Base-by-base conservation (phyloP, 2,113 vertebrate species). In the Bambusicola thoracicus region DNA sequence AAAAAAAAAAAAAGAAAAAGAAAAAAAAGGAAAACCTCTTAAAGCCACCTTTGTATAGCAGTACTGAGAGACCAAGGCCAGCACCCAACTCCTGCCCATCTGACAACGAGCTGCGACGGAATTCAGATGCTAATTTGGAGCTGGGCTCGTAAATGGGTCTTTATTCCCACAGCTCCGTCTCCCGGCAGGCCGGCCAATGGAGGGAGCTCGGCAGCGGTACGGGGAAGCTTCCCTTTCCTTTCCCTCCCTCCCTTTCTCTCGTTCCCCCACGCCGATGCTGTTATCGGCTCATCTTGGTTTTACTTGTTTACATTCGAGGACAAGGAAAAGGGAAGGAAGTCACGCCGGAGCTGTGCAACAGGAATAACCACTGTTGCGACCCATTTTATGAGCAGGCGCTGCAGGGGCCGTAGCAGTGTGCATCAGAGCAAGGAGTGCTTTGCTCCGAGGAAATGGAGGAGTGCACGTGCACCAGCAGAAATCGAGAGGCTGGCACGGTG, bases 91-190 rank as follows among this genome's bases (percentile, higher is more conserved):
- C 90, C 85, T 89, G 88, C 85, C 91, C 90, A 87, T 95, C 90
- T 94, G 94, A 96, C 77, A 81, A 81, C 91, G 5, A 90, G 48
- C 85, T 84, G 56, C 66, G 87, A 72, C 63, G 61, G 93, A 94
- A 97, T 97, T 95, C 94, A 94, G 91, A 97, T 96, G 94, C 94
- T 91, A 96, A 93, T 95, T 43, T 92, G 76, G 17, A 91, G 87
- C 69, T 81, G 46, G 85, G 62, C n/a, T 85, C 66, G 80, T 95
- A 84, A 95, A 95, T 73, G 74, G 69, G 65, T 85, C 92, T 96
- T 96, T 96, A 85, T 96, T 97, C 79, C 44, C 87, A 40, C 77
- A n/a, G 81, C 90, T 68, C 49, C n/a, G 85, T 90, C 58, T 72
- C 61, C 56, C 76, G 56, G 66, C 75, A 84, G 44, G 9, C 41